These are phyloP conservation scores for Gyps fulvus DNA, from an alignment of 2,113 vertebrate genomes.

Conservation along the genomic window DNA sequence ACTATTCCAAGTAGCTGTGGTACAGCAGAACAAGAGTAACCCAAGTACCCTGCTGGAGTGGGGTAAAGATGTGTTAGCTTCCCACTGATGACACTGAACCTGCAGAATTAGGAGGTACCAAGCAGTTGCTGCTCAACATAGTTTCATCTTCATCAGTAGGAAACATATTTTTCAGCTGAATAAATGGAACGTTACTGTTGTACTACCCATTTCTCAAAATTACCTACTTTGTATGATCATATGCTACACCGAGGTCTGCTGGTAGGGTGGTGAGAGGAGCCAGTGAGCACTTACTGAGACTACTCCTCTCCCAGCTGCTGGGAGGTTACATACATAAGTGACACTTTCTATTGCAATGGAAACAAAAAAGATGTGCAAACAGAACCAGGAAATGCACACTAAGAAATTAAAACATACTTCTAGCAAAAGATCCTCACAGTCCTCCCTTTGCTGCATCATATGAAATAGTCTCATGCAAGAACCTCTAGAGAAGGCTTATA, in stretches of 20 bases:
- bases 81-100: not conserved
- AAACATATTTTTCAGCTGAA: not conserved
- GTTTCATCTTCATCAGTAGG: not conserved
- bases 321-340: not conserved
- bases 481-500: not conserved
- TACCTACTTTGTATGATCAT: not conserved
- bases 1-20: not conserved
- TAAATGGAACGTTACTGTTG: not conserved
- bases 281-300: not conserved
- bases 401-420: not conserved
- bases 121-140: not conserved
- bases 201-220: not conserved
- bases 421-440: not conserved
- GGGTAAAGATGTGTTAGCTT: not conserved
- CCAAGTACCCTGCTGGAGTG: not conserved
- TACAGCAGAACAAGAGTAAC: not conserved
- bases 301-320: not conserved
- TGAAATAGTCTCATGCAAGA: not conserved
- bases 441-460: not conserved
- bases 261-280: not conserved
- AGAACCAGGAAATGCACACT: not conserved
- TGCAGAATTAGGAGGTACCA: not conserved
- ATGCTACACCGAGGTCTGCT: not conserved
- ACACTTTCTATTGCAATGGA: not conserved
- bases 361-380: not conserved